These are phyloP conservation scores for Pachydiplax longipennis DNA, from an alignment of 2,888 invertebrate species.

Conservation along the genomic window DNA sequence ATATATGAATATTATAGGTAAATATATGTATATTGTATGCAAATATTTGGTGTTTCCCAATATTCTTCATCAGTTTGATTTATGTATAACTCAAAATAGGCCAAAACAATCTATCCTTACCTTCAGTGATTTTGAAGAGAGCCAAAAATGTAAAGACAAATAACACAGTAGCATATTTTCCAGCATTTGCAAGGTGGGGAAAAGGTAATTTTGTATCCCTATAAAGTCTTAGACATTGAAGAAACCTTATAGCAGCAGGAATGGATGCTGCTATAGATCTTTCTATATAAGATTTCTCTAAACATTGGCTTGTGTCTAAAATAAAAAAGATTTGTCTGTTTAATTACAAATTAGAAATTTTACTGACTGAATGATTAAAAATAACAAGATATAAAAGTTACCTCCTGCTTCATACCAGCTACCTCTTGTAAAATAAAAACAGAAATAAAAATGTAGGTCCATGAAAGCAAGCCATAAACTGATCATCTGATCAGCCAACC, in stretches of 20 bases:
- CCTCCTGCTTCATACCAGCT: slow-evolving; percentile 16
- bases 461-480: slow-evolving; percentile 88
- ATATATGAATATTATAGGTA: no score
- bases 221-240: slow-evolving; percentile 95
- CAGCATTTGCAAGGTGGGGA: slow-evolving; percentile 97
- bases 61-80: no score
- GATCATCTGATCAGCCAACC: slow-evolving; percentile 98
- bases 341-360: background rate
- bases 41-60: background rate
- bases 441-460: slow-evolving; percentile 94
- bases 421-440: slow-evolving; percentile 82
- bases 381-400: background rate
- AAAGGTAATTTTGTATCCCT: slow-evolving; percentile 92
- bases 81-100: no score
- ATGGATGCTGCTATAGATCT: slow-evolving; percentile 78
- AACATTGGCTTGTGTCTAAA: slow-evolving; percentile 13
- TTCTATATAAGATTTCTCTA: background rate
- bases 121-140: slow-evolving; percentile 69
- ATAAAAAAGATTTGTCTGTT: background rate
- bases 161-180: slow-evolving; percentile 97
- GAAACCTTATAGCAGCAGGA: slow-evolving; percentile 98
- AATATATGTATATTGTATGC: background rate
- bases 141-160: slow-evolving; percentile 89
- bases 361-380: background rate
- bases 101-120: slow-evolving; percentile 58